Base-by-base conservation (phyloP, 1,140 invertebrate genomes). In the Batillaria attramentaria region DNA sequence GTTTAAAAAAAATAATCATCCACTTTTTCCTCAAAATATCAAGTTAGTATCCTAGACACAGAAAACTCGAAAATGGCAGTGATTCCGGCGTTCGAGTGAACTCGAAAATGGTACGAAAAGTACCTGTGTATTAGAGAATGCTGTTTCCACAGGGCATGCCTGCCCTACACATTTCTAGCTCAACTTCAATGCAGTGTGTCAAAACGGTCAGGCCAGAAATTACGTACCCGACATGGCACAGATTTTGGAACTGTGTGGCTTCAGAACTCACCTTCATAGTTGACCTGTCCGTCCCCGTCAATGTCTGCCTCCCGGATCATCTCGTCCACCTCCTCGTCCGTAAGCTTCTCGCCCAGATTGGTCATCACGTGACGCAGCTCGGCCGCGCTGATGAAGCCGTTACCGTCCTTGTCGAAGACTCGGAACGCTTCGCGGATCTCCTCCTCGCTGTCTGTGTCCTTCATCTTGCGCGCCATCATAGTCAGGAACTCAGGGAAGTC, bases 361-460 rank as follows among this genome's bases (percentile, higher is more conserved):
- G 95, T 96, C 96, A 99, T 97, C 24, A 99, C 96, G 86, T 86
- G 81, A 39, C 84, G 74, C 57, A 88, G 74, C 76, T 88, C 87
- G 20, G 81, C 84, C 33, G 85, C 85, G 50, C 78, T 81, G 73
- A 89, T 89, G 79, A 84, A 98, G 88, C 97, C 97, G 92, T 98
- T 98, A 88, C 97, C 97, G 92, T 99, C 97, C 93, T 98, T 98
- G 92, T 98, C 97, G 92, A 98, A 98, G 83, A 98, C 97, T 93
- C 97, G 95, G 95, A 99, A 99, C 83, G 97, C 97, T 93, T 99
- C 97, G 91, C 97, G 94, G 75, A 85, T 85, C 91, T 99, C 98
- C 92, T 99, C 98, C 94, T 99, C 98, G 92, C 96, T 98, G 92
- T 99, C 98, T 81, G 97, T 99, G 93, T 99, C 98, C 92, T 99